Base-by-base conservation (phyloP, 2,797 vertebrate genomes). In the Leptatherina wallacei region DNA sequence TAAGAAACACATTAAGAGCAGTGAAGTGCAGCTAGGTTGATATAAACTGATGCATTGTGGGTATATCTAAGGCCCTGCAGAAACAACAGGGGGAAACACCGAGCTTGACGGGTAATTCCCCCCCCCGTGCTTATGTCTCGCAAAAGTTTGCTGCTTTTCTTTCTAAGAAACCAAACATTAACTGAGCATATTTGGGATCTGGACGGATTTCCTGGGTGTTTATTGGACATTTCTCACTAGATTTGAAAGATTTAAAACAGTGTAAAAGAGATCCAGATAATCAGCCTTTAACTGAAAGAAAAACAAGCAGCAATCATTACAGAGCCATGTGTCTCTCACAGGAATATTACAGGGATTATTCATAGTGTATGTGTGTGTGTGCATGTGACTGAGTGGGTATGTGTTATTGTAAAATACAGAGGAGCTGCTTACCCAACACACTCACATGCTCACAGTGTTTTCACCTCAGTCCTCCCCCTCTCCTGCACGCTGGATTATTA, bases 301-400 rank as follows among this genome's bases (percentile, higher is more conserved):
- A 60, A 65, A 61, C 71, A 74, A 47, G 61, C 51, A 35, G 42
- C 40, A 58, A 62, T 75, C 32, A 57, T 69, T 44, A 22, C 27
- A 55, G 52, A 30, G 52, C 40, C 20, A 3, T 65, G 38, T 65
- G 65, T 32, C 68, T 27, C 56, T 69, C 61, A 42, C n/a, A 64
- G 49, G 32, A 67, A 63, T 71, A 65, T 73, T 70, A 32, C 63
- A 61, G 44, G 35, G 76, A 84, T 80, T 85, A 72, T 75, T 84
- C 71, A 72, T 20, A 56, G n/a, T 65, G 65, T 73, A 27, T 27
- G 68, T 78, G 79, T 24, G 73, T 75, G 72, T 75, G 71, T 64
- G 73, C 76, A 76, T 87, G 84, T 83, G 83, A 83, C 71, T 83
- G 87, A 80, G 87, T 92, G 88, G 81, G 88, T 75, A 73, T 83